A percentile compares a stretch with the other conserved stretches of the same genome.
Conservation (phyloP, 1,140 invertebrate species). For the Sitobion miscanthi region DNA sequence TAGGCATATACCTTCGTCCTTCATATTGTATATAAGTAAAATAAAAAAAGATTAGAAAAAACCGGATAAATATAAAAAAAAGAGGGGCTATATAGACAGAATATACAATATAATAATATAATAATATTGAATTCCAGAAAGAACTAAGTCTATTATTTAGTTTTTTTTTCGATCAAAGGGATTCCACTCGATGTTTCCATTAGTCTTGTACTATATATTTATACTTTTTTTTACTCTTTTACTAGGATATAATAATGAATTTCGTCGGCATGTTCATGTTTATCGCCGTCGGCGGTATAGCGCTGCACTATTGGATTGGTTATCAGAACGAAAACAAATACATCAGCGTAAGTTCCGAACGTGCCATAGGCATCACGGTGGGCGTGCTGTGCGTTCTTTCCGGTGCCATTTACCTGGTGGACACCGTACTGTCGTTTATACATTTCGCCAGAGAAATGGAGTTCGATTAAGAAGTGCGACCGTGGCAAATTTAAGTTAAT, state of each 20-base stretch:
- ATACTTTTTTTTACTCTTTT: constrained; percentile 54
- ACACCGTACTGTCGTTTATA: constrained; percentile 76
- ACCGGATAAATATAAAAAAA: background rate
- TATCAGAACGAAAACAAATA: constrained; percentile 79
- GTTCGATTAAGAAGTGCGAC: constrained; percentile 58
- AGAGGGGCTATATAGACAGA: background rate
- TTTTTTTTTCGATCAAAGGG: background rate
- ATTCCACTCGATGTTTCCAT: background rate
- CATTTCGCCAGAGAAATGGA: constrained; percentile 73
- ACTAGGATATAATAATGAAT: constrained; percentile 85
- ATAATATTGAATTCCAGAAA: background rate
- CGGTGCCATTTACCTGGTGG: constrained; percentile 77
- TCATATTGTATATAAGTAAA: background rate
- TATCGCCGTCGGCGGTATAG: constrained; percentile 80
- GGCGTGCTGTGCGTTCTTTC: constrained; percentile 79
- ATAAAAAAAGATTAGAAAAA: background rate
- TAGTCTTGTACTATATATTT: background rate
- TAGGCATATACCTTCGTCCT: too few species aligned
- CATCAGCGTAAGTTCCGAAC: constrained; percentile 71
- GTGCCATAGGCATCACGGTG: constrained; percentile 78
- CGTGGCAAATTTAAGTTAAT: background rate
- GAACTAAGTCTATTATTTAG: background rate
- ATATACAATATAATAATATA: background rate
- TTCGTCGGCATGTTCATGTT: constrained; percentile 82
- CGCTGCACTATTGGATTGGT: constrained; percentile 85